phyloP scores from a whole-genome alignment of 2,113 vertebrate genomes.

The Nannobrachium achirus region DNA sequence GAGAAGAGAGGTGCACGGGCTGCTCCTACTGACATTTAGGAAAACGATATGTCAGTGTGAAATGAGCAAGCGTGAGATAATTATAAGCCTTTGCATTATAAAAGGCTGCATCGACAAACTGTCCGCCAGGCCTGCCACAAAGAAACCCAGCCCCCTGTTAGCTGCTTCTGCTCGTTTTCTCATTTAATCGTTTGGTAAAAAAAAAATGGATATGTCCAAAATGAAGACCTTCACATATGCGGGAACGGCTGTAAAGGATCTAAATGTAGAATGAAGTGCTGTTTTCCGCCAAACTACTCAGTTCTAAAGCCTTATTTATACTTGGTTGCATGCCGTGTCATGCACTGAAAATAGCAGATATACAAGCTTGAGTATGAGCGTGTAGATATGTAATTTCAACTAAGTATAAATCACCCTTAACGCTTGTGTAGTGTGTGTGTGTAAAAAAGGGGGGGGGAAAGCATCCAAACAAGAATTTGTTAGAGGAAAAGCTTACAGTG shows the following conservation, averaged over 20 bases:
- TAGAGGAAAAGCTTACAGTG: constrained; percentile 38
- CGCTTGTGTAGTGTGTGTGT: too few species aligned
- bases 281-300: constrained; percentile 41
- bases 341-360: too few species aligned
- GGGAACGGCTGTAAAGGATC: constrained; percentile 15
- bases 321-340: background rate
- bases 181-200: constrained; percentile 73
- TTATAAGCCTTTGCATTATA: constrained; percentile 89
- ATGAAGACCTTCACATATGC: constrained; percentile 39
- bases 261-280: constrained; percentile 6
- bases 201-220: constrained; percentile 23
- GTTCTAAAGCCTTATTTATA: constrained; percentile 47
- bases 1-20: constrained; percentile 70
- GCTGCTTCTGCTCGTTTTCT: constrained; percentile 68
- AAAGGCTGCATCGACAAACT: constrained; percentile 84
- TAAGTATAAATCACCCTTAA: too few species aligned
- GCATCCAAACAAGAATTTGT: constrained; percentile 45
- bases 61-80: constrained; percentile 87
- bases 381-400: too few species aligned
- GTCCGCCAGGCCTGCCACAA: constrained; percentile 71
- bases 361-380: too few species aligned
- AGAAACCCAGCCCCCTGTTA: constrained; percentile 62
- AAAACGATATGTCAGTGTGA: constrained; percentile 86
- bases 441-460: constrained; percentile 42
- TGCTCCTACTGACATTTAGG: constrained; percentile 91